A percentile compares a stretch with the other conserved stretches of the same genome.
Conservation (phyloP, 2,888 invertebrate species). For the Drosophila multiciliata region DNA sequence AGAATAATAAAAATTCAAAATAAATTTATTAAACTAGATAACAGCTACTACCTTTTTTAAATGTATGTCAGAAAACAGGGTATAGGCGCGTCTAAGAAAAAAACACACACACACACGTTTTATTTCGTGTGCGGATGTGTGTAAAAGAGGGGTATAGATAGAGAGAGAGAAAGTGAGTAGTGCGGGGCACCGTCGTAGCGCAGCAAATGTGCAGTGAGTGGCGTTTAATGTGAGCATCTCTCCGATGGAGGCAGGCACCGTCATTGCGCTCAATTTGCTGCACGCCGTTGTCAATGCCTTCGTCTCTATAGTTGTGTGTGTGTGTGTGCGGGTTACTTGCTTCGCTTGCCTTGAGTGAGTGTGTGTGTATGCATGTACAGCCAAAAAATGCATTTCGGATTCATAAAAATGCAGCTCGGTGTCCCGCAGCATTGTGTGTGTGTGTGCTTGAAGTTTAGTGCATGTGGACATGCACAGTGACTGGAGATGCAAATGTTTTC, state of each 20-base stretch:
- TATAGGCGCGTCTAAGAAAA: constrained; percentile 23
- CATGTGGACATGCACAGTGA: constrained; percentile 19
- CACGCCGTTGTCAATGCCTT: constrained; percentile 67
- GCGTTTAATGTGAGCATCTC: constrained; percentile 42
- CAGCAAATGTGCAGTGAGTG: constrained; percentile 35
- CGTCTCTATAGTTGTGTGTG: constrained; percentile 68
- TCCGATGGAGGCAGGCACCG: constrained; percentile 25
- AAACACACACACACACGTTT: constrained; percentile 16
- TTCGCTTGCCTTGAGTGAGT: constrained; percentile 56
- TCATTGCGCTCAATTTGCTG: constrained; percentile 64
- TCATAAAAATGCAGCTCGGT: constrained; percentile 20
- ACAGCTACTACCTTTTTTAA: neutral
- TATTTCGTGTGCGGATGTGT: constrained; percentile 32
- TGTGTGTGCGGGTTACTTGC: constrained; percentile 39
- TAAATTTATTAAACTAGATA: neutral
- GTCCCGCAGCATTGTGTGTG: constrained; percentile 15
- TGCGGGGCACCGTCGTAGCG: constrained; percentile 43
- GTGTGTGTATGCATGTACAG: constrained; percentile 37
- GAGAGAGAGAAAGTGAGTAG: constrained; percentile 23
- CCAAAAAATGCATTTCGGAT: constrained; percentile 44
- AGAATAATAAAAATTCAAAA: too few species aligned
- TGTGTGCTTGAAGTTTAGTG: constrained; percentile 15
- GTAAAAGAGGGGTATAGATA: neutral
- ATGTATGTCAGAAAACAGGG: neutral
- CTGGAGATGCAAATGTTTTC: neutral